phyloP scores from a whole-genome alignment of 37 sponge, comb jelly and placozoan genomes.

The Dysidea cf. avara region DNA sequence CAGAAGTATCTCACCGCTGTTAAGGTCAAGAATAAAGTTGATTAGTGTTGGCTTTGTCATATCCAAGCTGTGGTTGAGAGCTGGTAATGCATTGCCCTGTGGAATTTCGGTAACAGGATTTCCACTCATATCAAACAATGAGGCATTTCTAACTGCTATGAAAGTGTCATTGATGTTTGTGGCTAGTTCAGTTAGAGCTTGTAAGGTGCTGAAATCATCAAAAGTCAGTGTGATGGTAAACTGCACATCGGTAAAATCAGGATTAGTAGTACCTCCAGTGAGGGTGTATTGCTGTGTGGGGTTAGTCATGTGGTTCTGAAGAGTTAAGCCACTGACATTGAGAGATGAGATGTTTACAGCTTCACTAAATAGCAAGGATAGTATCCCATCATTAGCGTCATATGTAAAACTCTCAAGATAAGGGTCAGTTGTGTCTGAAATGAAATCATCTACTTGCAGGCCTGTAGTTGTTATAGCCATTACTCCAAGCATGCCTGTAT shows the following conservation, averaged over 20 bases:
- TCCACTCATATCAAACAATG: constrained; percentile 64
- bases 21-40: constrained; percentile 68
- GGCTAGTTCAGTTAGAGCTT: constrained; percentile 46
- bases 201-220: constrained; percentile 60
- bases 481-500: constrained; percentile 53
- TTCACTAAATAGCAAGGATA: constrained; percentile 76
- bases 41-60: constrained; percentile 41
- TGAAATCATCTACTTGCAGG: constrained; percentile 42
- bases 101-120: constrained; percentile 52
- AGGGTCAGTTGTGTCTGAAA: constrained; percentile 61
- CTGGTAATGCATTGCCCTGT: constrained; percentile 23
- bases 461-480: constrained; percentile 2
- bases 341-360: constrained; percentile 78
- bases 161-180: constrained; percentile 37
- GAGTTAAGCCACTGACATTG: constrained; percentile 57
- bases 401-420: constrained; percentile 44
- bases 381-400: constrained; percentile 37
- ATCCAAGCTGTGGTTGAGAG: constrained; percentile 40
- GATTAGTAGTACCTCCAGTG: constrained; percentile 64
- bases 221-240: constrained; percentile 66
- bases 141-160: constrained; percentile 39
- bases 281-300: constrained; percentile 62
- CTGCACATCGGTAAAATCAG: constrained; percentile 46
- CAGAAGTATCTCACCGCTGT: constrained; percentile 43
- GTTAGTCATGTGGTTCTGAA: constrained; percentile 42